These are phyloP conservation scores for Drosophila acutilabella DNA, from an alignment of 2,888 invertebrate genomes.

Conservation along the genomic window DNA sequence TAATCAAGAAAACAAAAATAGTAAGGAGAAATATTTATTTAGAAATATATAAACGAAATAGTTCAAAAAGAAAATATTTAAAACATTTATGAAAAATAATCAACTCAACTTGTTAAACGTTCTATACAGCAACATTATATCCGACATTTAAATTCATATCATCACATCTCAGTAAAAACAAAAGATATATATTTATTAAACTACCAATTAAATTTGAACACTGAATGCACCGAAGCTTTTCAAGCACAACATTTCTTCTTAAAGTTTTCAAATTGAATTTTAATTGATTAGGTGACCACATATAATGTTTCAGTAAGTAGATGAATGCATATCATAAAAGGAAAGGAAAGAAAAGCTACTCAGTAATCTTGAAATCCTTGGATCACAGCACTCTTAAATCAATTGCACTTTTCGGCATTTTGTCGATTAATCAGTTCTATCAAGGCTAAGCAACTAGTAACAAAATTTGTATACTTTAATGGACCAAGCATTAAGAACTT, in stretches of 20 bases:
- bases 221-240: slow-evolving; percentile 45
- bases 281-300: slow-evolving; percentile 25
- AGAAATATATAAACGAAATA: slow-evolving; percentile 9
- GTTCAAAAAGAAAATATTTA: slow-evolving; percentile 15
- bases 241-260: slow-evolving; percentile 38
- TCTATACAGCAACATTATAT: slow-evolving; percentile 39
- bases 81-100: neutral
- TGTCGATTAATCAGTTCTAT: slow-evolving; percentile 35
- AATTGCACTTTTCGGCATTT: slow-evolving; percentile 45
- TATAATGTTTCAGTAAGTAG: slow-evolving; percentile 31
- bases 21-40: slow-evolving; percentile 19
- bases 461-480: slow-evolving; percentile 56
- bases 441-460: slow-evolving; percentile 17
- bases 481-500: slow-evolving; percentile 61
- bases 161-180: slow-evolving; percentile 50
- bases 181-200: slow-evolving; percentile 7
- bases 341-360: slow-evolving; percentile 30
- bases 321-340: slow-evolving; percentile 65
- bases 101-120: slow-evolving; percentile 29
- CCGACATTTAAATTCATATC: slow-evolving; percentile 59
- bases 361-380: slow-evolving; percentile 37
- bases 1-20: slow-evolving; percentile 10
- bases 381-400: slow-evolving; percentile 46
- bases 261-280: slow-evolving; percentile 29
- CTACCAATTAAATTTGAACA: slow-evolving; percentile 7